Evolutionary conservation across 2,888 invertebrate species (phyloP).

Genomic region (Pseudolycoriella hygida): DNA sequence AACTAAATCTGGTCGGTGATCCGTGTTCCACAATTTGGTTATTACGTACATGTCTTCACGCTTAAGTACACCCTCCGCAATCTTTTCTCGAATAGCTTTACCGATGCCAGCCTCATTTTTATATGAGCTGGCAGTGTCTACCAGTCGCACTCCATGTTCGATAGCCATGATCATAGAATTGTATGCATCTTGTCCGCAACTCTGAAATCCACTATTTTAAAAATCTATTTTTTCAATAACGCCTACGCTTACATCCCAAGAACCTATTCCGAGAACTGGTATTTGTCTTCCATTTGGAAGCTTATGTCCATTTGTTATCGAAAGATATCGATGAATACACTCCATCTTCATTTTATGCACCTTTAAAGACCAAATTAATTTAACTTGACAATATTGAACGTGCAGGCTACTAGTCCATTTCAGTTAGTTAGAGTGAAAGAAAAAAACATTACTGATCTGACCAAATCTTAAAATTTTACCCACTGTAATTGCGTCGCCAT

Average conservation of each 20-base stretch:
- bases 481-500: too few species aligned
- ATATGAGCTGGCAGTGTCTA: conserved; percentile 26
- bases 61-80: background rate
- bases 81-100: background rate
- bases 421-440: too few species aligned
- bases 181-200: background rate
- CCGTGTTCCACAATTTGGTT: conserved; percentile 55
- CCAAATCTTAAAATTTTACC: too few species aligned
- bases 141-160: background rate
- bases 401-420: too few species aligned
- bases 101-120: background rate
- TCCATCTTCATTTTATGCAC: too few species aligned
- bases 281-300: conserved; percentile 32
- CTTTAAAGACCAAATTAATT: too few species aligned
- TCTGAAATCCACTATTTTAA: too few species aligned
- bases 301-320: too few species aligned
- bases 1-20: conserved; percentile 11
- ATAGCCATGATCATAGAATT: background rate
- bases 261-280: conserved; percentile 47
- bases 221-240: too few species aligned
- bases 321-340: too few species aligned
- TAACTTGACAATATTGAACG: too few species aligned
- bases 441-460: too few species aligned
- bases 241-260: conserved; percentile 41
- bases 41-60: conserved; percentile 48